These are phyloP conservation scores for Apis dorsata DNA, from an alignment of 1,140 invertebrate species.

Conservation along the genomic window DNA sequence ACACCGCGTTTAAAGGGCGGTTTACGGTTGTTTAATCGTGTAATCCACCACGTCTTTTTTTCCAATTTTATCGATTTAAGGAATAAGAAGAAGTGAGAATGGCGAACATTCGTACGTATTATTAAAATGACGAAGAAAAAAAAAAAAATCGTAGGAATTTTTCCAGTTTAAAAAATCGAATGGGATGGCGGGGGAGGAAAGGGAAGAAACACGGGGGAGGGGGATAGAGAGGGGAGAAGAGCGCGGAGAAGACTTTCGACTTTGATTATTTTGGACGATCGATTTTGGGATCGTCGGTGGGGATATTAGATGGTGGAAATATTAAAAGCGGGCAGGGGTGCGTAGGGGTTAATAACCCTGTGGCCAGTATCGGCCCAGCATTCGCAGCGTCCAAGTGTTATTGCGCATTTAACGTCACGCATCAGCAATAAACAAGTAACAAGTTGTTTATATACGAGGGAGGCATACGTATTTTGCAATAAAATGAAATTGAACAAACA, in stretches of 20 bases:
- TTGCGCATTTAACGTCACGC: too few species aligned
- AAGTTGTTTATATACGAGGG: too few species aligned
- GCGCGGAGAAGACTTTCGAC: background rate
- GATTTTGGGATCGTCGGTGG: background rate
- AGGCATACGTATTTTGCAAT: too few species aligned
- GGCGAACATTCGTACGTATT: background rate
- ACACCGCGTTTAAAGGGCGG: background rate
- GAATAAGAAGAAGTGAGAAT: background rate
- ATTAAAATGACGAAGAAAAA: background rate
- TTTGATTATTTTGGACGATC: background rate
- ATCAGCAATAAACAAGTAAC: too few species aligned
- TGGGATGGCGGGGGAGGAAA: background rate
- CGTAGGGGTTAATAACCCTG: too few species aligned
- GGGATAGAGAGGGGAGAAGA: background rate
- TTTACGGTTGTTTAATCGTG: conserved; percentile 12
- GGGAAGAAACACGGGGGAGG: background rate
- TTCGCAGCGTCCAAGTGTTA: too few species aligned
- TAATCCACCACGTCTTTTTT: conserved; percentile 25
- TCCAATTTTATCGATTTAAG: conserved; percentile 25
- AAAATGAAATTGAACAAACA: too few species aligned
- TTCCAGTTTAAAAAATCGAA: background rate
- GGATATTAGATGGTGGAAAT: background rate
- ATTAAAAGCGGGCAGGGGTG: too few species aligned
- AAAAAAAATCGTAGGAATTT: conserved; percentile 11
- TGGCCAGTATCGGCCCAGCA: too few species aligned